These are phyloP conservation scores for Andrena trimmerana DNA, from an alignment of 2,888 invertebrate species.

Conservation along the genomic window DNA sequence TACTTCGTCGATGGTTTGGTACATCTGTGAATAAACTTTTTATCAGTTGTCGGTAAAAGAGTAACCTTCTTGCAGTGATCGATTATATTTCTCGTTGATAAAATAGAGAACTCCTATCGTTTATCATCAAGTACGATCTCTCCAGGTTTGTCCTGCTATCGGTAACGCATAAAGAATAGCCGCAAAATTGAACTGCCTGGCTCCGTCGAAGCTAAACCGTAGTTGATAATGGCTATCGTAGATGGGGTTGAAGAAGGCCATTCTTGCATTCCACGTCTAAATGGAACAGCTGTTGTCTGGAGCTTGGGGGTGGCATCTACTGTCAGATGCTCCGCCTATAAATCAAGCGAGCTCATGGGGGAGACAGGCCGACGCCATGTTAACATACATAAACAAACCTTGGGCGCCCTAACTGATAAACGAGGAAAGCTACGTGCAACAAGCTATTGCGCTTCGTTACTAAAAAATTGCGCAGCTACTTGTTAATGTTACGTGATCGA, in stretches of 20 bases:
- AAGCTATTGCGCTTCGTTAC: constrained; percentile 52
- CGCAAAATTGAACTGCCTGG: neutral
- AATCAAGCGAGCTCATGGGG: constrained; percentile 81
- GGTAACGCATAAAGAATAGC: neutral
- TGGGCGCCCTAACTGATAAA: constrained; percentile 79
- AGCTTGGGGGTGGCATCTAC: constrained; percentile 80
- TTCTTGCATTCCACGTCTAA: neutral
- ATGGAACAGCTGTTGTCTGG: constrained; percentile 77
- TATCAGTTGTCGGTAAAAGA: too few relatives aligned
- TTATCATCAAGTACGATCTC: too few relatives aligned
- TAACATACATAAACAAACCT: constrained; percentile 84
- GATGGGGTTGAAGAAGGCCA: constrained; percentile 32
- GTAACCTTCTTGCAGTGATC: too few relatives aligned
- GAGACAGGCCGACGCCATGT: constrained; percentile 84
- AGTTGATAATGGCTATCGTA: neutral
- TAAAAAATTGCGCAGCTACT: neutral
- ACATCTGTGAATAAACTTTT: too few relatives aligned
- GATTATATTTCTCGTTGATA: too few relatives aligned
- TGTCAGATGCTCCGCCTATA: constrained; percentile 85
- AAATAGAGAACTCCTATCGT: too few relatives aligned
- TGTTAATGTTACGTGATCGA: neutral
- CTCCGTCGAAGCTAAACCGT: neutral
- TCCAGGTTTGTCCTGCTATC: too few relatives aligned
- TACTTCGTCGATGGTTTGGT: too few relatives aligned
- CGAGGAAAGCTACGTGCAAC: constrained; percentile 75